Evolutionary conservation across 2,888 invertebrate genomes (phyloP).

Genomic region (Drosophila anceps): DNA sequence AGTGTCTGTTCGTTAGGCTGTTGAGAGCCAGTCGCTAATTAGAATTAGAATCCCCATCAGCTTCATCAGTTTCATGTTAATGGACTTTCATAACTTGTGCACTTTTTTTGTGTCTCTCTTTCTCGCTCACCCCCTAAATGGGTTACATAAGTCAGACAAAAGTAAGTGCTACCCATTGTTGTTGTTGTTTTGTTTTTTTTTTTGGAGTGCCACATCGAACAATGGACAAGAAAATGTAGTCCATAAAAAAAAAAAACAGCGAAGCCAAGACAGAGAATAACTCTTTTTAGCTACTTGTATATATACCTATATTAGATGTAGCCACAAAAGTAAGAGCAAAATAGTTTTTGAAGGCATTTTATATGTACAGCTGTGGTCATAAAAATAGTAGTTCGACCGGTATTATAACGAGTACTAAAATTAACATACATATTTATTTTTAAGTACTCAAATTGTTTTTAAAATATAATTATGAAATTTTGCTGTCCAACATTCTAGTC

Average conservation of each 20-base stretch:
- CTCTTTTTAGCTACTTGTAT: neutral
- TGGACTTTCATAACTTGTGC: constrained; percentile 64
- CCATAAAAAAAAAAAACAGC: neutral
- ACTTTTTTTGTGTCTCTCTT: constrained; percentile 2
- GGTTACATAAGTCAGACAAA: constrained; percentile 61
- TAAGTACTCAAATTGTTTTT: too few species aligned
- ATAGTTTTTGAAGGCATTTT: neutral
- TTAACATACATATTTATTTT: too few species aligned
- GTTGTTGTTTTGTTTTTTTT: neutral
- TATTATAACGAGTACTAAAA: too few species aligned
- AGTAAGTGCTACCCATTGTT: constrained; percentile 33
- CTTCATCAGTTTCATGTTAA: constrained; percentile 52
- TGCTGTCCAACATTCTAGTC: too few species aligned
- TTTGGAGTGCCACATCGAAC: constrained; percentile 26
- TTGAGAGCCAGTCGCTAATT: constrained; percentile 60
- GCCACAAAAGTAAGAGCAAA: neutral
- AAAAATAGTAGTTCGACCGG: too few species aligned
- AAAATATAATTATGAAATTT: too few species aligned
- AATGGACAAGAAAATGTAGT: constrained; percentile 33
- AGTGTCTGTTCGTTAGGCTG: constrained; percentile 55
- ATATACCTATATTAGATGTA: neutral
- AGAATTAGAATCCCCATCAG: constrained; percentile 42
- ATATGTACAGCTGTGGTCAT: neutral
- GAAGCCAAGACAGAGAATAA: neutral
- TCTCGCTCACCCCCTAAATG: constrained; percentile 25